Base-by-base conservation (phyloP, 2,888 invertebrate genomes). In the Philopedon plagiatum region DNA sequence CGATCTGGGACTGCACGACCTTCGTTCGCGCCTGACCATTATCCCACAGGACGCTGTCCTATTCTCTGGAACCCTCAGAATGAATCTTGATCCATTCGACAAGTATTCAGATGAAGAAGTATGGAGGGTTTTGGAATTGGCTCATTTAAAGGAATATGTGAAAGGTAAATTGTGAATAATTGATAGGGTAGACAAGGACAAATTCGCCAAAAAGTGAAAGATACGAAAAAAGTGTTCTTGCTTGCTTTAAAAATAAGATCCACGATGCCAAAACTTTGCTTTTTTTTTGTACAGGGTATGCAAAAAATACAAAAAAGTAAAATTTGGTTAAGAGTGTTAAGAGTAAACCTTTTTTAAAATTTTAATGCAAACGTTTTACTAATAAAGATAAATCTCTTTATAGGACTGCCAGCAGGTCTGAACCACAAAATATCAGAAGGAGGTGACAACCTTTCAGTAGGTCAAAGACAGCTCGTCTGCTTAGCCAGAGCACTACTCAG, bases 21-120 rank as follows among this genome's bases (percentile, higher is more conserved):
- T 97, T 75, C 90, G 97, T 67, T 92, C 93, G 7, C 90, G 92
- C 77, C 88, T 96, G 77, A 95, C 96, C 41, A 95, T 96, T 81
- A 96, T 93, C 84, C 93, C 93, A 54, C 93, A 98, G 88, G 98
- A 98, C 87, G 97, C 98, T 0, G 95, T 97, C 51, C 88, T 98
- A 73, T 98, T 98, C 87, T 95, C 96, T 15, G 98, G 98, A 57
- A 92, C 92, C 8, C 87, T 98, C 78, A 89, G 98, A 60, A 89
- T 94, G 86, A 98, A 98, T 87, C 89, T 98, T 72, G 98, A 98
- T 88, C 98, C 98, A 3, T 95, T 97, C 86, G 88, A 90, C 76
- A 84, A 85, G 1, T 90, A 93, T 85, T 85, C 89, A 0, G 98
- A 98, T 80, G 92, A 91, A 0, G 92, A 95, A 64, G 85, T 98